Evolutionary conservation across 2,888 invertebrate species (phyloP).

Genomic region (Lottia gigantea): DNA sequence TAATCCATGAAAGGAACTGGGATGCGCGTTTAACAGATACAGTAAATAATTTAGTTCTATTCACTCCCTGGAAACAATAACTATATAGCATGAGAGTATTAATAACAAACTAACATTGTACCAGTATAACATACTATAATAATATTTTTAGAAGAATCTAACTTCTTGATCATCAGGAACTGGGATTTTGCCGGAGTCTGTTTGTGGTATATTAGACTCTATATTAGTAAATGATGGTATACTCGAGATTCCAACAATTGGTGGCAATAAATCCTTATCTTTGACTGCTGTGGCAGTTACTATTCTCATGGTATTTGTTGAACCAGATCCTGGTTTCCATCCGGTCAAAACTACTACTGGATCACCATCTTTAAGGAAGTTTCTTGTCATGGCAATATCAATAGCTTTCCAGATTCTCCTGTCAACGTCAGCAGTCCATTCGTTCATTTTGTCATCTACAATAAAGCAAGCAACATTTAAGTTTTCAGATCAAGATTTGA

Average conservation of each 20-base stretch:
- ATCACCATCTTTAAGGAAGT: conserved; percentile 88
- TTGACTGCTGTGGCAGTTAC: conserved; percentile 69
- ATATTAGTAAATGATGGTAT: conserved; percentile 48
- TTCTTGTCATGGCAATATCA: conserved; percentile 82
- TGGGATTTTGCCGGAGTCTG: not conserved
- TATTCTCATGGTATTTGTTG: conserved; percentile 95
- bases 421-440: conserved; percentile 69
- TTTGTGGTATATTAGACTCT: conserved; percentile 7
- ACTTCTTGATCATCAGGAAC: conserved; percentile 31
- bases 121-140: too few species aligned
- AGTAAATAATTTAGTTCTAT: too few species aligned
- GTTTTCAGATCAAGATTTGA: too few species aligned
- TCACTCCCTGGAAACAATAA: too few species aligned
- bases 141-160: conserved; percentile 36
- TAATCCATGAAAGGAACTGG: too few species aligned
- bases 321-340: conserved; percentile 95
- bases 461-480: conserved; percentile 13
- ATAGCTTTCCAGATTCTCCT: conserved; percentile 63
- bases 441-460: conserved; percentile 49
- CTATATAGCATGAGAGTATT: not conserved
- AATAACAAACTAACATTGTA: not conserved
- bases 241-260: conserved; percentile 48
- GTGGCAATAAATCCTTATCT: conserved; percentile 43
- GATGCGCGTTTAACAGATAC: too few species aligned
- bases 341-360: conserved; percentile 78